Evolutionary conservation across 2,797 vertebrate species (phyloP), one percentile per base, ranked within the genome.

Genomic region (Hippoglossus hippoglossus): DNA sequence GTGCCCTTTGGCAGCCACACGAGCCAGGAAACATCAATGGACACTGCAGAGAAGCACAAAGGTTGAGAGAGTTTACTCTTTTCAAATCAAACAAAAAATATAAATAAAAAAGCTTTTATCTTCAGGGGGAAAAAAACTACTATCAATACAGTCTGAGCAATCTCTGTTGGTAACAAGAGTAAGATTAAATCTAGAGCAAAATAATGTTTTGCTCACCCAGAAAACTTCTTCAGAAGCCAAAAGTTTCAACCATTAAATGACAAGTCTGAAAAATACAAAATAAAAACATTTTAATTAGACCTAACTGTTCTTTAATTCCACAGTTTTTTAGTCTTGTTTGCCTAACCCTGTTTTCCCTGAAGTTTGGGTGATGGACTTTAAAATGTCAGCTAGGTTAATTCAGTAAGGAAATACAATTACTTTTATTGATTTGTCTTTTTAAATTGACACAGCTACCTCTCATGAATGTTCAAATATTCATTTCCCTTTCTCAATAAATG

Each of bases 401-500:
- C 50, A 63, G 3, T 9, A 57, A 75, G 64, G 57, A 87, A 86
- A 77, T 71, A 72, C 63, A 73, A 86, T 82, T 85, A 67, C 31
- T 62, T 87, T 75, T 57, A 86, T 87, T 80, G 78, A 89, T 83
- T 74, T 68, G 62, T 80, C 63, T 74, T 80, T 69, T 75, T 21
- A 81, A 67, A 72, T 66, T 70, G 68, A 28, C 78, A 26, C 50
- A 34, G 57, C 55, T 36, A 57, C 47, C 41, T 57, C 51, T 73
- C 54, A 49, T 67, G 39, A 83, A 75, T 80, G 71, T 77, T 60
- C 65, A 76, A 67, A 73, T 75, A 73, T 85, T 79, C 5, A 79
- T 81, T 75, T 65, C 22, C n/a, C 28, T 46, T 50, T 59, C 28
- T 73, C 52, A 73, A 28, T 82, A 51, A 80, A 51, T 67, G 82